Evolutionary conservation across 1,140 invertebrate species (phyloP).

Genomic region (Bradysia coprophila): DNA sequence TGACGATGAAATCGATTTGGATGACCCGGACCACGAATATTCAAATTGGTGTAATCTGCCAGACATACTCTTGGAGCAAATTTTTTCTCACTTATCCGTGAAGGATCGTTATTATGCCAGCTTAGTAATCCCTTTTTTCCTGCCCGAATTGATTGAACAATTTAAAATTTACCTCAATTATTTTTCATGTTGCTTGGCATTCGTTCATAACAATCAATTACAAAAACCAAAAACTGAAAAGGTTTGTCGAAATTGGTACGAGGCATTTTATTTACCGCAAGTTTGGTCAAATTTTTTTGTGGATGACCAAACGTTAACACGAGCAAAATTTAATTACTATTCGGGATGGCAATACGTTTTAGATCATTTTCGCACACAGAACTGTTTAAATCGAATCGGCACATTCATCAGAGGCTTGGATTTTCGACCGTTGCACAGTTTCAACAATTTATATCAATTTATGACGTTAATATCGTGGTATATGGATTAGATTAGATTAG

Average conservation of each 20-base stretch:
- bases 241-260: slow-evolving; percentile 37
- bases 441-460: slow-evolving; percentile 70
- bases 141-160: too few species aligned
- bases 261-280: slow-evolving; percentile 50
- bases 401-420: slow-evolving; percentile 42
- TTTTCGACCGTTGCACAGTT: slow-evolving; percentile 57
- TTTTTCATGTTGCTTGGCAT: too few species aligned
- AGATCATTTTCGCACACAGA: slow-evolving; percentile 53
- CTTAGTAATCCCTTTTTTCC: slow-evolving; percentile 33
- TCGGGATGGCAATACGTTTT: slow-evolving; percentile 64
- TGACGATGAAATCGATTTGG: slow-evolving; percentile 26
- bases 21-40: slow-evolving; percentile 22
- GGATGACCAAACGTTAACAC: slow-evolving; percentile 51
- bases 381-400: slow-evolving; percentile 52
- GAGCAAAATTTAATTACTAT: slow-evolving; percentile 62
- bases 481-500: slow-evolving; percentile 34
- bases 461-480: slow-evolving; percentile 65
- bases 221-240: slow-evolving; percentile 1
- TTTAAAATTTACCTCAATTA: neutral
- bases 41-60: slow-evolving; percentile 51
- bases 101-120: slow-evolving; percentile 55
- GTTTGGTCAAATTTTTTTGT: slow-evolving; percentile 57
- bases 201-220: neutral
- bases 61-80: slow-evolving; percentile 55
- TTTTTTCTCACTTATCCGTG: slow-evolving; percentile 50